A percentile compares a stretch with the other conserved stretches of the same genome.
These are phyloP conservation scores for Rhinichthys osculus DNA, from an alignment of 2,797 vertebrate genomes.

Conservation along the genomic window DNA sequence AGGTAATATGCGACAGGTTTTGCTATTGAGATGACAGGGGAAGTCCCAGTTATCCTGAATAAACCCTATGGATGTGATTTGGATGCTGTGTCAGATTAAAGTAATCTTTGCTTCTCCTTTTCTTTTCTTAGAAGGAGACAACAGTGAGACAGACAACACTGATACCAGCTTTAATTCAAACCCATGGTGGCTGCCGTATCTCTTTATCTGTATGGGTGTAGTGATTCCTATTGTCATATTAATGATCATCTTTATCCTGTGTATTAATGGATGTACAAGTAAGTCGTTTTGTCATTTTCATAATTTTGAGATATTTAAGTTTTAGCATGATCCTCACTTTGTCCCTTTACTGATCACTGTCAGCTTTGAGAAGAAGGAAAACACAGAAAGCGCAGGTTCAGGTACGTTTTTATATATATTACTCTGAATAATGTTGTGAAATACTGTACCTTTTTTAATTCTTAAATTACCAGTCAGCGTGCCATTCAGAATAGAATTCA, in stretches of 20 bases:
- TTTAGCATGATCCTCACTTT: background rate
- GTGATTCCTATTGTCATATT: slow-evolving; percentile 48
- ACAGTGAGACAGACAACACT: fast-evolving
- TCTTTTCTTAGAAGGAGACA: background rate
- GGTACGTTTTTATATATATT: background rate
- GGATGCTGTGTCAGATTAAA: background rate
- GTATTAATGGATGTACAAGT: slow-evolving; percentile 53
- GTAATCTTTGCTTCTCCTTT: background rate
- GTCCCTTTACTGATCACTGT: slow-evolving; percentile 50
- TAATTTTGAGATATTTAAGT: background rate
- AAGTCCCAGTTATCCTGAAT: too few relatives aligned
- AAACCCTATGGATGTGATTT: too few relatives aligned
- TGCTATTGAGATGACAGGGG: too few relatives aligned
- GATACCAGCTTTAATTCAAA: fast-evolving
- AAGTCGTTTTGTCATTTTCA: slow-evolving; percentile 15
- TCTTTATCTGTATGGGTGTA: slow-evolving; percentile 55
- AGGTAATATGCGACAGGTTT: too few relatives aligned
- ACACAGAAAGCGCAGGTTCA: background rate
- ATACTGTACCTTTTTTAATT: background rate
- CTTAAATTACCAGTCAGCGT: background rate
- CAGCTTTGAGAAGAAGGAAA: slow-evolving; percentile 29
- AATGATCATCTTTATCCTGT: slow-evolving; percentile 29
- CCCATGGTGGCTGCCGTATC: slow-evolving; percentile 48
- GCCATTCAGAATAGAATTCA: background rate
- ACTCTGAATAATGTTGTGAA: background rate